A percentile compares a stretch with the other conserved stretches of the same genome.
These are phyloP conservation scores for Todiramphus saurophagus DNA, from an alignment of 2,113 vertebrate genomes.

Conservation along the genomic window DNA sequence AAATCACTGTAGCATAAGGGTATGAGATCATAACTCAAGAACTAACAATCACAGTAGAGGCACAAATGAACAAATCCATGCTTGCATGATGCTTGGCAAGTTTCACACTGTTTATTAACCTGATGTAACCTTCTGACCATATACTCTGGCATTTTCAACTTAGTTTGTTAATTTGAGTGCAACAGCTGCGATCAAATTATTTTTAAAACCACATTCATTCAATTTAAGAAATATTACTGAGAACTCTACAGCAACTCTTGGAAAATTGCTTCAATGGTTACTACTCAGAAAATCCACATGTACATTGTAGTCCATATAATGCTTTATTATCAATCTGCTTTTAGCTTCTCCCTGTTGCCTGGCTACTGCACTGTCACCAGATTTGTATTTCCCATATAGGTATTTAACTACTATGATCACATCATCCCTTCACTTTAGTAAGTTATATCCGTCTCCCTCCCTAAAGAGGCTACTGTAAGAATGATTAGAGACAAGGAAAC, in stretches of 20 bases:
- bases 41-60: background rate
- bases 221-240: background rate
- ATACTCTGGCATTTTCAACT: background rate
- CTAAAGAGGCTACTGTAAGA: background rate
- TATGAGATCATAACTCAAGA: background rate
- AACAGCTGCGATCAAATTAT: background rate
- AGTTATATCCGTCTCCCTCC: background rate
- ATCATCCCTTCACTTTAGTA: background rate
- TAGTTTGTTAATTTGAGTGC: background rate
- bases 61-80: background rate
- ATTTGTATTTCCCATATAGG: background rate
- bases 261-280: background rate
- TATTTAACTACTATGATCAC: background rate
- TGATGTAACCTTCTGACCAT: background rate
- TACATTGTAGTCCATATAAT: background rate
- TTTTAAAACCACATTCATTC: background rate
- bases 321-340: background rate
- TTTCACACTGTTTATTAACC: background rate
- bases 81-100: background rate
- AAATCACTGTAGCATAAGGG: background rate
- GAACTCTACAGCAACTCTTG: background rate
- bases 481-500: background rate
- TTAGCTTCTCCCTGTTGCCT: background rate
- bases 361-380: background rate
- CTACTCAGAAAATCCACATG: background rate